A percentile compares a stretch with the other conserved stretches of the same genome.
These are phyloP conservation scores for Myrmecobius fasciatus DNA, from an alignment of 2,113 vertebrate species.

Conservation along the genomic window DNA sequence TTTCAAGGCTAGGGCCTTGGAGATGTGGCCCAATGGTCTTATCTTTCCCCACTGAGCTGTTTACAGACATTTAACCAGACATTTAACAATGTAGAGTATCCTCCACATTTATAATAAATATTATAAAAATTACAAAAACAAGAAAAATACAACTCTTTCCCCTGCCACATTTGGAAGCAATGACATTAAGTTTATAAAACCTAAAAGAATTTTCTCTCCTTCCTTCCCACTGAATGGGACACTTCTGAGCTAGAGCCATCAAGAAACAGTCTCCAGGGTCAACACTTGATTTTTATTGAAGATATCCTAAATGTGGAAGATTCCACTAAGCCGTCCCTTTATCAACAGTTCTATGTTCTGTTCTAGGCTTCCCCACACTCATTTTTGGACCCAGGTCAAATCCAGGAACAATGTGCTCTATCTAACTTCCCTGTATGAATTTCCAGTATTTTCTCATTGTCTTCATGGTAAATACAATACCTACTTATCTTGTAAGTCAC, in stretches of 20 bases:
- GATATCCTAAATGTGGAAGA: neutral
- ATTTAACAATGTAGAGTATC: conserved; percentile 70
- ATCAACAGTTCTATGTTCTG: neutral
- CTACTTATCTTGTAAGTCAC: neutral
- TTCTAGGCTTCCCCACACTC: neutral
- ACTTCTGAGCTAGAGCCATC: neutral
- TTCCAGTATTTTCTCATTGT: neutral
- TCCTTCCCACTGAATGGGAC: neutral
- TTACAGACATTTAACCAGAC: conserved; percentile 58
- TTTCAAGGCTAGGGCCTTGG: conserved; percentile 28
- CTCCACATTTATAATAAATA: conserved; percentile 53
- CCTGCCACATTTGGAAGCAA: conserved; percentile 52
- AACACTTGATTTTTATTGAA: neutral
- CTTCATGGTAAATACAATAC: neutral
- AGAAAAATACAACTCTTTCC: conserved; percentile 44
- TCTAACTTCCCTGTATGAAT: neutral
- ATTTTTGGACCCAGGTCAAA: neutral
- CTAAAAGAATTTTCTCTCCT: conserved; percentile 9
- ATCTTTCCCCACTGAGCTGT: conserved; percentile 71
- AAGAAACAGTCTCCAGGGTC: neutral
- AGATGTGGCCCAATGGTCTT: conserved; percentile 50
- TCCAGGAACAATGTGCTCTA: neutral
- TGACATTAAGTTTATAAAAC: conserved; percentile 6
- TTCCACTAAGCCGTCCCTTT: neutral
- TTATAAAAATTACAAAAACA: conserved; percentile 35